These are phyloP conservation scores for Oncorhynchus mykiss DNA, from an alignment of 2,113 vertebrate species.

Conservation along the genomic window DNA sequence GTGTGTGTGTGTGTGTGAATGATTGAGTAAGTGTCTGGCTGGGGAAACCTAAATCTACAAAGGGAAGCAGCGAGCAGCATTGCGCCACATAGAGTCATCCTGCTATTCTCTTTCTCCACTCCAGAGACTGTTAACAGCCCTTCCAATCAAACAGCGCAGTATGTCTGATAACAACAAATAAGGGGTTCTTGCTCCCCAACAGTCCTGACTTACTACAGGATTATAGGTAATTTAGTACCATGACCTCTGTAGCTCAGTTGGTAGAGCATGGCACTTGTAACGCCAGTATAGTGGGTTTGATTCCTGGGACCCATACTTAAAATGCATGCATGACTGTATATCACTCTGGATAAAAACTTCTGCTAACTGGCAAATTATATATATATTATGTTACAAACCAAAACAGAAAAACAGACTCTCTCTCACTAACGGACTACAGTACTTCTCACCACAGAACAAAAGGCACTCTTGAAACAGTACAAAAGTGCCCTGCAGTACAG, in stretches of 20 bases:
- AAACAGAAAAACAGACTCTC: constrained; percentile 36
- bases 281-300: too few relatives aligned
- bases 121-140: constrained; percentile 50
- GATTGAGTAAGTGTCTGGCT: not conserved
- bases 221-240: constrained; percentile 8
- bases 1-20: constrained; percentile 1
- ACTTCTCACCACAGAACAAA: too few relatives aligned
- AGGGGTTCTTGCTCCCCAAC: constrained; percentile 27
- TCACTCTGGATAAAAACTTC: too few relatives aligned
- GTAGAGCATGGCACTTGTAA: too few relatives aligned
- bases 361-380: not conserved
- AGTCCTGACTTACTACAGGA: constrained; percentile 36
- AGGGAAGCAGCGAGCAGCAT: constrained; percentile 11
- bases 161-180: constrained; percentile 24
- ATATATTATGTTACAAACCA: constrained; percentile 51
- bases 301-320: too few relatives aligned
- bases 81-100: not conserved
- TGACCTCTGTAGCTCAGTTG: not conserved
- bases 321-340: too few relatives aligned
- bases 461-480: too few relatives aligned
- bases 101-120: constrained; percentile 23
- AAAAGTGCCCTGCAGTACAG: too few relatives aligned
- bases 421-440: not conserved
- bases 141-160: constrained; percentile 41
- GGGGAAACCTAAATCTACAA: constrained; percentile 7